A percentile compares a stretch with the other conserved stretches of the same genome.
Evolutionary conservation across 2,797 vertebrate genomes (phyloP).

Genomic region (Cyclura pinguis): DNA sequence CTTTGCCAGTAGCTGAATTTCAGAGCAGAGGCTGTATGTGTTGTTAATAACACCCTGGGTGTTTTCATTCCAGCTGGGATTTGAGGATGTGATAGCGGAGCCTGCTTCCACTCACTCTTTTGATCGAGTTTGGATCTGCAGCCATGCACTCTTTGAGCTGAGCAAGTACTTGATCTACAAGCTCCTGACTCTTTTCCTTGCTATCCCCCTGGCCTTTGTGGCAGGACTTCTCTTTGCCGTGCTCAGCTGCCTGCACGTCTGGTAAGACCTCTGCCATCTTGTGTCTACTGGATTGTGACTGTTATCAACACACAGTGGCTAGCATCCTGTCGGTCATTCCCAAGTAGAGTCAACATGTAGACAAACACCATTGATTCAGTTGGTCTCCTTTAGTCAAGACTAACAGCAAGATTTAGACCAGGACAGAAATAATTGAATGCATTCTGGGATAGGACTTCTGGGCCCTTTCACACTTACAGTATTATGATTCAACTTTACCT

Average conservation of each 20-base stretch:
- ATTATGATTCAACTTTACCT: too few relatives aligned
- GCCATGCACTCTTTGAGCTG: slow-evolving; percentile 92
- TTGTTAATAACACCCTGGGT: background rate
- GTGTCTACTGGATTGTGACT: background rate
- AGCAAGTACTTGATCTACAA: slow-evolving; percentile 90
- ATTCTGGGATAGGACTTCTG: too few relatives aligned
- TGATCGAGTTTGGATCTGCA: slow-evolving; percentile 94
- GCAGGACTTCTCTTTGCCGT: slow-evolving; percentile 87
- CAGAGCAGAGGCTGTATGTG: too few relatives aligned
- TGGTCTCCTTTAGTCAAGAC: too few relatives aligned
- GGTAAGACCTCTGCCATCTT: slow-evolving; percentile 80
- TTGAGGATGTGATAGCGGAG: slow-evolving; percentile 94
- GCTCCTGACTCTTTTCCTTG: slow-evolving; percentile 88
- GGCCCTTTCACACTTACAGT: too few relatives aligned
- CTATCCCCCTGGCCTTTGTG: slow-evolving; percentile 89
- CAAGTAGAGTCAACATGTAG: too few relatives aligned
- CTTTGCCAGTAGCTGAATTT: background rate
- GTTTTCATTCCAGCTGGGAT: slow-evolving; percentile 83
- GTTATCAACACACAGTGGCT: background rate
- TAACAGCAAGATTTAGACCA: too few relatives aligned
- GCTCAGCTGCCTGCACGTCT: slow-evolving; percentile 94
- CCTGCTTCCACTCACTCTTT: slow-evolving; percentile 89
- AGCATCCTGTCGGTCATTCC: too few relatives aligned
- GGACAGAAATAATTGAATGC: too few relatives aligned
- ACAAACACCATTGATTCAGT: too few relatives aligned